Conservation (phyloP, 1,140 invertebrate species). For the Phymastichus coffea region DNA sequence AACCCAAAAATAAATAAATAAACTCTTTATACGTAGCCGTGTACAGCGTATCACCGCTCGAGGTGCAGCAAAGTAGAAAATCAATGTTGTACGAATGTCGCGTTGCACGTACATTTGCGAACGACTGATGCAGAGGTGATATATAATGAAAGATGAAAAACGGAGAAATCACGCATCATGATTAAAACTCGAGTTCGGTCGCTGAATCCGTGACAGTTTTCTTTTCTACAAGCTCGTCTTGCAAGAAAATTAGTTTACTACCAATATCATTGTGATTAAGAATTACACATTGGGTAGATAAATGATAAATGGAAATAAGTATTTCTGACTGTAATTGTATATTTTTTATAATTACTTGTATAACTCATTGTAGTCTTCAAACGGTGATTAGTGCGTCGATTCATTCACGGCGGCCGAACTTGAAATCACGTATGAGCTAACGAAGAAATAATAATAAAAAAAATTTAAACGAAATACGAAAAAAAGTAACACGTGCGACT, state of each 20-base stretch:
- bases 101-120: constrained; percentile 7
- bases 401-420: neutral
- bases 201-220: too few species aligned
- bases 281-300: neutral
- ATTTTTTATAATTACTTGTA: constrained; percentile 22
- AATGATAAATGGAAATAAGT: constrained; percentile 8
- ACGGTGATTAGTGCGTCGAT: too few species aligned
- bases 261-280: constrained; percentile 4
- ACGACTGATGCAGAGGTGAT: neutral
- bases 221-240: too few species aligned
- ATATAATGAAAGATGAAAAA: neutral
- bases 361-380: too few species aligned
- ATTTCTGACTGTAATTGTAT: constrained; percentile 8
- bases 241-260: too few species aligned
- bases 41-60: neutral
- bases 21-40: neutral
- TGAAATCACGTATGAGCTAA: neutral
- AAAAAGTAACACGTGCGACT: constrained; percentile 4
- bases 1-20: neutral
- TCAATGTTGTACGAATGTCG: constrained; percentile 13
- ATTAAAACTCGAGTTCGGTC: neutral
- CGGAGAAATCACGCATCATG: neutral
- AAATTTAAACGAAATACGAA: neutral
- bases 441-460: neutral
- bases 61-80: constrained; percentile 13